phyloP scores from a whole-genome alignment of 2,113 vertebrate genomes.

The Corvus moneduloides region DNA sequence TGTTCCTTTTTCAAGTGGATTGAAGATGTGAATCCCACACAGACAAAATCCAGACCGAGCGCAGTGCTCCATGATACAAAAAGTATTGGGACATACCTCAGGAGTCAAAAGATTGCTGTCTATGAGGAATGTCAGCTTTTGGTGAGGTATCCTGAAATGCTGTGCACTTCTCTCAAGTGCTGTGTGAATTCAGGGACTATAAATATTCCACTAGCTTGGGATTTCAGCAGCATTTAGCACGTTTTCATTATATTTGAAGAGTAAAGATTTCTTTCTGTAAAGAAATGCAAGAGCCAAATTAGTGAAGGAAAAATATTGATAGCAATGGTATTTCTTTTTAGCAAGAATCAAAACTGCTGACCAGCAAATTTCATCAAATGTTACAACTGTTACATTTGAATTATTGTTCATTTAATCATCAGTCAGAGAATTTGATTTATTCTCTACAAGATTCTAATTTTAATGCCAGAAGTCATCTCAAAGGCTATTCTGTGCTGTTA shows the following conservation, averaged over 20 bases:
- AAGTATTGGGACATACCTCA: conserved; percentile 71
- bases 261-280: neutral
- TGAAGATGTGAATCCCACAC: conserved; percentile 58
- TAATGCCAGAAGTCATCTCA: neutral
- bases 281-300: neutral
- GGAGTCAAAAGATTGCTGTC: conserved; percentile 71
- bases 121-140: conserved; percentile 79
- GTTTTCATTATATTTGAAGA: neutral
- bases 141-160: conserved; percentile 65
- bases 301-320: neutral
- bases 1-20: conserved; percentile 82
- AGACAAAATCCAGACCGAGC: neutral
- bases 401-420: neutral
- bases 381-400: neutral
- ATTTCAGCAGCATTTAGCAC: neutral
- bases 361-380: neutral
- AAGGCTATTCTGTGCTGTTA: neutral
- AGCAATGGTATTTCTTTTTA: neutral
- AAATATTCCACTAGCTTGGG: neutral
- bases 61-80: conserved; percentile 65
- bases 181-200: neutral
- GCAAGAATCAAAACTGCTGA: neutral
- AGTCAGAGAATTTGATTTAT: neutral
- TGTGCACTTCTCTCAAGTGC: neutral
- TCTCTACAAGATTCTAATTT: neutral